These are phyloP conservation scores for Fratercula arctica DNA, from an alignment of 2,797 vertebrate species.

Conservation along the genomic window DNA sequence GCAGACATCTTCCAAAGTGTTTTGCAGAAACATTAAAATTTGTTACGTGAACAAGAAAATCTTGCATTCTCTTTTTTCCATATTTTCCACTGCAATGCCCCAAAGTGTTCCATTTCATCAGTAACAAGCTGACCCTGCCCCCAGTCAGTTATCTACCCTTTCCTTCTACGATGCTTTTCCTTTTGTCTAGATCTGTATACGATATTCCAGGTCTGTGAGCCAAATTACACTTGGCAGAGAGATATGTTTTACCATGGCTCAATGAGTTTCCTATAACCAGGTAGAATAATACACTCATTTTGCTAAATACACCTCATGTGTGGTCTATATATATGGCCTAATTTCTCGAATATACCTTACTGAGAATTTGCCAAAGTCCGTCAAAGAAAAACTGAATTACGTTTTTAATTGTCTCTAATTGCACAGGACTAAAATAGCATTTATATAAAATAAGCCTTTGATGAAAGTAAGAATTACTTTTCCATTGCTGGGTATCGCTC, in stretches of 20 bases:
- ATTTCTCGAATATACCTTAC: not conserved
- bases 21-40: not conserved
- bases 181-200: not conserved
- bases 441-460: not conserved
- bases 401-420: not conserved
- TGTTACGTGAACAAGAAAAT: not conserved
- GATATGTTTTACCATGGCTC: not conserved
- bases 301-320: not conserved
- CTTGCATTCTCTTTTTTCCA: not conserved
- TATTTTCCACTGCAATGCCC: not conserved
- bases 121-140: not conserved
- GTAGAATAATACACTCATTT: not conserved
- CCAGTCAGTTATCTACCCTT: not conserved
- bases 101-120: not conserved
- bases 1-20: not conserved
- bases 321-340: not conserved
- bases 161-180: not conserved
- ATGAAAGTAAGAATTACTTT: not conserved
- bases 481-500: not conserved
- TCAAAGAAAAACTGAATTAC: not conserved
- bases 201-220: not conserved
- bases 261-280: not conserved
- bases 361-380: not conserved
- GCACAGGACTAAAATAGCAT: not conserved
- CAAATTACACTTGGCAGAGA: slow-evolving; percentile 23